Evolutionary conservation across 2,113 vertebrate genomes (phyloP), one percentile per base, ranked within the genome.

Genomic region (Alaudala cheleensis): DNA sequence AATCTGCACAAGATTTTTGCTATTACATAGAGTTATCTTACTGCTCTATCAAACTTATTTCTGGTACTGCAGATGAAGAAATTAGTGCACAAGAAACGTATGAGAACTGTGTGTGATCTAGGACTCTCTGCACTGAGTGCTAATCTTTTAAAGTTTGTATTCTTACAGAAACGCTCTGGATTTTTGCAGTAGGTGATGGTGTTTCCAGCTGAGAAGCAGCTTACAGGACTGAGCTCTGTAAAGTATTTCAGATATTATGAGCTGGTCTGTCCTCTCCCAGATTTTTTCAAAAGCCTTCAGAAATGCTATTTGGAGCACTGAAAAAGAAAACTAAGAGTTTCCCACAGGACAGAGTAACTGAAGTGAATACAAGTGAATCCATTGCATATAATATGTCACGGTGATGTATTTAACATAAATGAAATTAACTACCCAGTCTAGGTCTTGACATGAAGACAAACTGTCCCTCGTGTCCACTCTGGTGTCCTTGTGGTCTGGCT

Each of bases 231-330:
- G 88, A 94, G 37, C 64, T 70, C 80, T 70, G 50, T 57, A 60
- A 91, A 91, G 33, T 80, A 88, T 91, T 95, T 94, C 74, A 81
- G 82, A 39, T 93, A 66, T 29, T 81, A 51, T 20, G 51, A 95
- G 50, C 66, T 80, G 42, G 20, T 80, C 51, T 92, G 89, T 91
- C 47, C 37, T 72, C 50, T 88, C n/a, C 6, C 21, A 50, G 12
- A 33, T 69, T 69, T 92, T 80, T 95, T 90, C 23, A 64, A 45
- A 91, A 77, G 54, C 62, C 47, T 90, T 94, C 62, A 73, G 71
- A 85, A 91, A 47, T 74, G 44, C 22, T 37, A 2, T 89, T 91
- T 78, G 37, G 24, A 66, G 45, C 21, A 50, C 50, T 57, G 53
- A 25, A 72, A 61, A 82, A 60, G 17, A 45, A 79, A 79, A 72